Conservation (phyloP, 2,888 invertebrate genomes). For the Drosophila putrida region DNA sequence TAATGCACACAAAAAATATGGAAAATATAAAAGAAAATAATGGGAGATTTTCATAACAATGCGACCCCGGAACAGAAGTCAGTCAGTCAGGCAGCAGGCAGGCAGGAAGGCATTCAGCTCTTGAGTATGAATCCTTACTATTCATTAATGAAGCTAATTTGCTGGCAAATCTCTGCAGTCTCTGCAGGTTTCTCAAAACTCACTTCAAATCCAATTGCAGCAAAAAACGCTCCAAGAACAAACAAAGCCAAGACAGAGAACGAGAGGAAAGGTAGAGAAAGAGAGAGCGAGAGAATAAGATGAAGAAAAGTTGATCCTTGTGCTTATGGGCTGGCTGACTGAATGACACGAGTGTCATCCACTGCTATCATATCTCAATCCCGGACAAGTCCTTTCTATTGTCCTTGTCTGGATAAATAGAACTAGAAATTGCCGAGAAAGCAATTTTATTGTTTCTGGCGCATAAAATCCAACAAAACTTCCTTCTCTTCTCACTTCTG, state of each 20-base stretch:
- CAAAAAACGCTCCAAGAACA: conserved; percentile 20
- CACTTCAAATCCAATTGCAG: conserved; percentile 57
- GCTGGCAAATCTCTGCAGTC: conserved; percentile 57
- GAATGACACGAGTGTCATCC: conserved; percentile 72
- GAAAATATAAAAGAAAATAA: conserved; percentile 15
- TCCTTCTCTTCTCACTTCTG: too few species aligned
- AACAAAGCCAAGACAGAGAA: conserved; percentile 33
- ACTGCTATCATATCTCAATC: conserved; percentile 67
- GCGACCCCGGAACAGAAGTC: conserved; percentile 19
- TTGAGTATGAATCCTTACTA: conserved; percentile 25
- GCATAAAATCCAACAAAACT: conserved; percentile 39
- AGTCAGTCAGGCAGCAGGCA: conserved; percentile 16
- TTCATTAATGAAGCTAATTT: conserved; percentile 79
- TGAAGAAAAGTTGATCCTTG: conserved; percentile 71
- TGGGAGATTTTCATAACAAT: conserved; percentile 26
- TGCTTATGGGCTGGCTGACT: conserved; percentile 65
- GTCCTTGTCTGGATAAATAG: conserved; percentile 54
- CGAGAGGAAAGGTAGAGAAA: background rate
- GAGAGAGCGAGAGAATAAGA: background rate
- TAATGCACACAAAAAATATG: conserved; percentile 30
- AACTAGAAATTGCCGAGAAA: conserved; percentile 69
- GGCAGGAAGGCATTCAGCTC: background rate
- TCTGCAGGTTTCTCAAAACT: conserved; percentile 25
- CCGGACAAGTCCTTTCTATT: conserved; percentile 37
- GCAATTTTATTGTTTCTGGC: conserved; percentile 73